A percentile compares a stretch with the other conserved stretches of the same genome.
These are phyloP conservation scores for Thymelicus sylvestris DNA, from an alignment of 2,888 invertebrate genomes.

Conservation along the genomic window DNA sequence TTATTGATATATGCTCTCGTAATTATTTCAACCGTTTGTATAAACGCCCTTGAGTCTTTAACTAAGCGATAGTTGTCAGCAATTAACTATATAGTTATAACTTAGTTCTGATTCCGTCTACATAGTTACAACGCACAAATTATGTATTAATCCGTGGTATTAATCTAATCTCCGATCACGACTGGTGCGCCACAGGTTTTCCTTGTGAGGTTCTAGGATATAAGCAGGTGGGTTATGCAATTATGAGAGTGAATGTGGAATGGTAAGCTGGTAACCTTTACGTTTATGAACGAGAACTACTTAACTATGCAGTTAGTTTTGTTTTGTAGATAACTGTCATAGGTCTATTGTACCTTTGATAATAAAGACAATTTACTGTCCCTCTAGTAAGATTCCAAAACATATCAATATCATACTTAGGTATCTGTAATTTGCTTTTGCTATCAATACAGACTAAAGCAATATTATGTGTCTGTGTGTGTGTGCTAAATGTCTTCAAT, in stretches of 20 bases:
- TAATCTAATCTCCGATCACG: constrained; percentile 15
- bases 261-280: constrained; percentile 24
- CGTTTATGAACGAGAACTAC: constrained; percentile 9
- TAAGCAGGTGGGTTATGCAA: constrained; percentile 24
- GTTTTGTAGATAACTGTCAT: neutral
- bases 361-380: too few relatives aligned
- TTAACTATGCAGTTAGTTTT: constrained; percentile 7
- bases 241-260: constrained; percentile 32
- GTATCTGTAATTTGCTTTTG: too few relatives aligned
- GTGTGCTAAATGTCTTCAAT: too few relatives aligned
- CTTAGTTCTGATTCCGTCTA: neutral
- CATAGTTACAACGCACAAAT: constrained; percentile 4
- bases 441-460: too few relatives aligned
- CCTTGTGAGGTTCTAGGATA: constrained; percentile 30
- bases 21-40: neutral
- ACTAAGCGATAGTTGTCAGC: neutral
- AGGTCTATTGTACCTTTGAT: too few relatives aligned
- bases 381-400: too few relatives aligned
- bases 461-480: too few relatives aligned
- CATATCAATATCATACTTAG: too few relatives aligned
- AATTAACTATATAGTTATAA: neutral
- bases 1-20: neutral
- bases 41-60: neutral
- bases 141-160: constrained; percentile 14
- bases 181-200: constrained; percentile 24